These are phyloP conservation scores for Diachasmimorpha longicaudata DNA, from an alignment of 1,140 invertebrate species.

Conservation along the genomic window DNA sequence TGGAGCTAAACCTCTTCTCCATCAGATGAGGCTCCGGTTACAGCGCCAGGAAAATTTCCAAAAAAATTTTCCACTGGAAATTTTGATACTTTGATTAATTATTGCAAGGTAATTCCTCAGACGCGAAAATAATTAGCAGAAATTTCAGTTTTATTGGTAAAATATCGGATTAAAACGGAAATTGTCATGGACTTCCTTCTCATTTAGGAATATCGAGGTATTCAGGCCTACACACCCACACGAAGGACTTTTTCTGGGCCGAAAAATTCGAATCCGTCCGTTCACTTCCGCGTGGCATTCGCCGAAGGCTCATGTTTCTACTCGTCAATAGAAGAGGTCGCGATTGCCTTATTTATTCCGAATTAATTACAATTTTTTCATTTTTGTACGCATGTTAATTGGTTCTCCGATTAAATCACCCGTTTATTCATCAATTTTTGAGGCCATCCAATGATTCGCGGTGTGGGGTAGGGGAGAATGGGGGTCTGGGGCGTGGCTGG, in stretches of 20 bases:
- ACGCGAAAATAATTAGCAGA: too few species aligned
- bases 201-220: conserved; percentile 37
- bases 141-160: too few species aligned
- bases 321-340: not conserved
- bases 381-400: not conserved
- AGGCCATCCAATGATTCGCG: not conserved
- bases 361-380: not conserved
- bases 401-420: not conserved
- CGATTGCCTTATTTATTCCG: not conserved
- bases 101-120: too few species aligned
- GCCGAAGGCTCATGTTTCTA: not conserved
- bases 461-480: too few species aligned
- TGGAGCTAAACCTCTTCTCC: not conserved
- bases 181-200: too few species aligned
- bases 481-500: too few species aligned
- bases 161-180: too few species aligned
- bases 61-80: not conserved
- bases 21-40: not conserved
- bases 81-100: not conserved
- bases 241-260: conserved; percentile 46
- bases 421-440: not conserved
- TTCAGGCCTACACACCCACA: conserved; percentile 47
- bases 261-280: conserved; percentile 45
- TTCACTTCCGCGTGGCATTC: conserved; percentile 49
- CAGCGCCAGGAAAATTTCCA: too few species aligned